These are phyloP conservation scores for Ferrisia virgata DNA, from an alignment of 2,888 invertebrate species.

Conservation along the genomic window DNA sequence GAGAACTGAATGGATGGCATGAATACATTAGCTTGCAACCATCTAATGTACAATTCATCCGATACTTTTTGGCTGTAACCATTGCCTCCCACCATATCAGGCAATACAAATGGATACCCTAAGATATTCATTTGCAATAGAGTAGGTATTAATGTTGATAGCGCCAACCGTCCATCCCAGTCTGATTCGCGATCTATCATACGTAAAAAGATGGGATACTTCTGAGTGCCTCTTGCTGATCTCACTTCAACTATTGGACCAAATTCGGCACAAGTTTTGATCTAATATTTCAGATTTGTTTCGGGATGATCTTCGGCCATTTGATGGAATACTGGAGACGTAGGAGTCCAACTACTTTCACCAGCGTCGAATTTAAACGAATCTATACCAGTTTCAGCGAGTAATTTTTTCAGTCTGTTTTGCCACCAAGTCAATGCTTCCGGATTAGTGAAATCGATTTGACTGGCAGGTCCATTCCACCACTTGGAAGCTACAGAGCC, in stretches of 20 bases:
- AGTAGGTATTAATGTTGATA: slow-evolving; percentile 69
- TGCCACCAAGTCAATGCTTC: slow-evolving; percentile 59
- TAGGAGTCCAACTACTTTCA: slow-evolving; percentile 67
- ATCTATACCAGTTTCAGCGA: slow-evolving; percentile 64
- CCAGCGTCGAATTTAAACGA: slow-evolving; percentile 81
- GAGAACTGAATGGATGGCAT: slow-evolving; percentile 79
- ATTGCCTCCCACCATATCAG: slow-evolving; percentile 76
- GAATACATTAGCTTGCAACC: slow-evolving; percentile 74
- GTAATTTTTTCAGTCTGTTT: slow-evolving; percentile 57
- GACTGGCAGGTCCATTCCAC: slow-evolving; percentile 58
- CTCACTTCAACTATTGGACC: slow-evolving; percentile 68
- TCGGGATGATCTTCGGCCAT: slow-evolving; percentile 46
- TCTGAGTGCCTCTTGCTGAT: slow-evolving; percentile 68
- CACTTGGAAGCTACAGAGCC: slow-evolving; percentile 53
- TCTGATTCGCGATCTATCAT: slow-evolving; percentile 73
- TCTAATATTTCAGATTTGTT: slow-evolving; percentile 54
- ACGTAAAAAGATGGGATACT: slow-evolving; percentile 67
- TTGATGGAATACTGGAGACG: slow-evolving; percentile 52
- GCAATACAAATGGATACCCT: slow-evolving; percentile 71
- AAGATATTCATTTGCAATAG: slow-evolving; percentile 63
- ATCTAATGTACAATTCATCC: slow-evolving; percentile 69
- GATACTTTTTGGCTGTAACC: slow-evolving; percentile 60
- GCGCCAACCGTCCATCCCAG: slow-evolving; percentile 68
- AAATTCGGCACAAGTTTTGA: slow-evolving; percentile 59
- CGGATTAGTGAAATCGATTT: slow-evolving; percentile 72